A percentile compares a stretch with the other conserved stretches of the same genome.
phyloP scores from a whole-genome alignment of 2,888 invertebrate genomes.

The Capitulum mitella region DNA sequence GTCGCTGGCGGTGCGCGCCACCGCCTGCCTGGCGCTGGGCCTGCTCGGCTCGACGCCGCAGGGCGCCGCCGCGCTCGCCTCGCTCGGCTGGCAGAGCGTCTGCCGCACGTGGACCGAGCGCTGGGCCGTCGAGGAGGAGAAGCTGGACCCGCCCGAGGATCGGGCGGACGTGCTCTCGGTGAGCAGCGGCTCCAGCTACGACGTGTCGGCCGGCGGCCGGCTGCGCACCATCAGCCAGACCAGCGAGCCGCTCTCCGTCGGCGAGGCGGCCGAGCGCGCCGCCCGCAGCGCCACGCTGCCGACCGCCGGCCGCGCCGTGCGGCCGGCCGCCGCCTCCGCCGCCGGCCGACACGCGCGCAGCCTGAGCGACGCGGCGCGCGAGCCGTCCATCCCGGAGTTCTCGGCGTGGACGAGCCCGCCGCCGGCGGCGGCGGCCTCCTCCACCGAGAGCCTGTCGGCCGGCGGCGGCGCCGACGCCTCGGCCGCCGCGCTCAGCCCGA shows the following conservation, averaged over 20 bases:
- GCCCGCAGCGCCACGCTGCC: conserved; percentile 17
- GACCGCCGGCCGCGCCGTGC: not conserved
- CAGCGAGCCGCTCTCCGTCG: not conserved
- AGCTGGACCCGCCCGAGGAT: not conserved
- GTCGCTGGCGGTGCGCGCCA: conserved; percentile 57
- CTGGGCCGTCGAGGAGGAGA: conserved; percentile 28
- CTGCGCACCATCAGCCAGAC: not conserved
- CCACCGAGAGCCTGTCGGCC: not conserved
- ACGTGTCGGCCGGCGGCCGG: not conserved
- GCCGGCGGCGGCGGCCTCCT: conserved; percentile 15
- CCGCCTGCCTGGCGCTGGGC: conserved; percentile 79
- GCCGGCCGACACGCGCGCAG: not conserved
- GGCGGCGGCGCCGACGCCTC: not conserved
- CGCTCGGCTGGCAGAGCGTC: conserved; percentile 40
- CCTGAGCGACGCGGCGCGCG: not conserved
- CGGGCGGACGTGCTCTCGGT: not conserved
- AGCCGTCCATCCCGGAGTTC: not conserved
- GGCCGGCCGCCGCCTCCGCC: not conserved
- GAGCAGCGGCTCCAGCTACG: conserved; percentile 6
- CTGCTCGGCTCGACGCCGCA: conserved; percentile 72
- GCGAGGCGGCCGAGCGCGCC: not conserved
- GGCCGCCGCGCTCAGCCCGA: not conserved
- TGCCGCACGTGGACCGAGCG: conserved; percentile 28
- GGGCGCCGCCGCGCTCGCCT: conserved; percentile 69
- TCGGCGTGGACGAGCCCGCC: conserved; percentile 23